These are phyloP conservation scores for Lepidochitona cinerea DNA, from an alignment of 2,888 invertebrate species.

Conservation along the genomic window DNA sequence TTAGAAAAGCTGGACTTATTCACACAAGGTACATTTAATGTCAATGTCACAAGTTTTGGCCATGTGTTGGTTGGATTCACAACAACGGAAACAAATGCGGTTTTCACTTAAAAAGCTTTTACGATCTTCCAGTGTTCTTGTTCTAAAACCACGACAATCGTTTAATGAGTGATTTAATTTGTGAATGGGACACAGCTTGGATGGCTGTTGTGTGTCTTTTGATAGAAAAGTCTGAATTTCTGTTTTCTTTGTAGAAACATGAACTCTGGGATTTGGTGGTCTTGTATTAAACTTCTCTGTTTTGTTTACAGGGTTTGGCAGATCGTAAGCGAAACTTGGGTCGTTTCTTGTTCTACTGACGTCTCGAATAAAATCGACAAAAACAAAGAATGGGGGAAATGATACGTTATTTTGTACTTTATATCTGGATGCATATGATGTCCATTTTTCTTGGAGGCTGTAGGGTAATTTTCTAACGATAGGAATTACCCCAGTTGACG, in stretches of 20 bases:
- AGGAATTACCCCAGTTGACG: slow-evolving; percentile 23
- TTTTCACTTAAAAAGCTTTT: slow-evolving; percentile 17
- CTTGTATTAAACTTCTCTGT: too few relatives aligned
- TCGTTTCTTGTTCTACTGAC: slow-evolving; percentile 18
- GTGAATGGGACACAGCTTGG: slow-evolving; percentile 14
- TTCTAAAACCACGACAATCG: slow-evolving; percentile 19
- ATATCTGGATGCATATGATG: slow-evolving; percentile 12
- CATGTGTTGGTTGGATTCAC: slow-evolving; percentile 15
- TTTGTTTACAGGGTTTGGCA: too few relatives aligned
- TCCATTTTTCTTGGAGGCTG: slow-evolving; percentile 20
- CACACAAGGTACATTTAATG: slow-evolving; percentile 24
- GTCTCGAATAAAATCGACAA: slow-evolving; percentile 19
- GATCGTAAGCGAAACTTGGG: slow-evolving; percentile 17
- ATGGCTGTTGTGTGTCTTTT: background rate
- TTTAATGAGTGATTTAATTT: slow-evolving; percentile 18
- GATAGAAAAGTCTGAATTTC: background rate
- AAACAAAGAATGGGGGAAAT: slow-evolving; percentile 25
- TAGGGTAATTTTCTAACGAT: slow-evolving; percentile 25
- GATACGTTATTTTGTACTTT: slow-evolving; percentile 13
- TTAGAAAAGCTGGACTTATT: slow-evolving; percentile 14
- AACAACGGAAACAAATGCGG: slow-evolving; percentile 26
- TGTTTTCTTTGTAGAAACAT: too few relatives aligned
- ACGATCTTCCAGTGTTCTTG: slow-evolving; percentile 15
- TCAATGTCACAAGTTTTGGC: slow-evolving; percentile 12
- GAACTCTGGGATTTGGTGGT: too few relatives aligned